Evolutionary conservation across 2,888 invertebrate genomes (phyloP).

Genomic region (Eledona agricola): DNA sequence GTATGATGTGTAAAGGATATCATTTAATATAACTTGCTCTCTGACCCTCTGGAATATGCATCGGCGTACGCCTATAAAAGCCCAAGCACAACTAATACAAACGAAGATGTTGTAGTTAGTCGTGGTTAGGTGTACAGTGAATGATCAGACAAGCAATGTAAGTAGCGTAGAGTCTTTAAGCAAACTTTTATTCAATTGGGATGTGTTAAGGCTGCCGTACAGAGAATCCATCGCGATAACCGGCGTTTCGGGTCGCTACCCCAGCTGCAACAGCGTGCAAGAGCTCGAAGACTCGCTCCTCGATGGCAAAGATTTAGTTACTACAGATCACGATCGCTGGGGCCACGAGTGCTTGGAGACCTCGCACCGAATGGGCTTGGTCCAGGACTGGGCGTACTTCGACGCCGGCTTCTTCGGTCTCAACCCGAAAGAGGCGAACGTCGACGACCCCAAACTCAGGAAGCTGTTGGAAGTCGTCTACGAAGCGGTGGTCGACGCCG

Average conservation of each 20-base stretch:
- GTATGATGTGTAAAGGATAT: too few relatives aligned
- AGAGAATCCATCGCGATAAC: constrained; percentile 60
- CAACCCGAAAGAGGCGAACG: constrained; percentile 45
- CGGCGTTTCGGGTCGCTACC: constrained; percentile 68
- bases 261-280: constrained; percentile 69
- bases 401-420: constrained; percentile 48
- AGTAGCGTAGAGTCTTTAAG: too few relatives aligned
- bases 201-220: constrained; percentile 6
- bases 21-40: too few relatives aligned
- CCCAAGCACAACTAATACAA: too few relatives aligned
- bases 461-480: constrained; percentile 46
- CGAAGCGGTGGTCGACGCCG: constrained; percentile 50
- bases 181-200: too few relatives aligned
- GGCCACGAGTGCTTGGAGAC: constrained; percentile 62
- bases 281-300: constrained; percentile 67
- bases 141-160: too few relatives aligned
- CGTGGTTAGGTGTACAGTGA: too few relatives aligned
- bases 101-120: too few relatives aligned
- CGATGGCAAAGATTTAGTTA: constrained; percentile 71
- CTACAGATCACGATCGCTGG: constrained; percentile 82
- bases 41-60: too few relatives aligned
- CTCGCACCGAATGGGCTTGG: constrained; percentile 41
- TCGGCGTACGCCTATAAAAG: too few relatives aligned
- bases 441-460: constrained; percentile 47
- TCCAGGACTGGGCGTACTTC: constrained; percentile 46